Base-by-base conservation (phyloP, 2,888 invertebrate genomes). In the Neocrepidodera transversa region DNA sequence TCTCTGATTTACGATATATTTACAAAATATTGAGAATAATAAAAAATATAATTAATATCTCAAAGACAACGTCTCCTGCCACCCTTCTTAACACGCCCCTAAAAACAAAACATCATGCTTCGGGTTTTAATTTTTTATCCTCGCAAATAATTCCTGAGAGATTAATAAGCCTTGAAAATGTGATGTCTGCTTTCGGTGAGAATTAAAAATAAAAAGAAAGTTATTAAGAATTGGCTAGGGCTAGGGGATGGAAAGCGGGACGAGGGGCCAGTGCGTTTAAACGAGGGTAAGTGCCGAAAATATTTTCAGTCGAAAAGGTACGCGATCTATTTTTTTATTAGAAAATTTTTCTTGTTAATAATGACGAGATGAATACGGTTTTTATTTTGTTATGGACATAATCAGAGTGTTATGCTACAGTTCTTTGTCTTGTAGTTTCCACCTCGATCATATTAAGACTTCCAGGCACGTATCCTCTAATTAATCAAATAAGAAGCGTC, bases 141-240 rank as follows among this genome's bases (percentile, higher is more conserved):
- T 74, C 72, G 72, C 68, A 76, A 75, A 76, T 77, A 77, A n/a
- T 75, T 74, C 76, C 76, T 71, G 69, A 63, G 77, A 77, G 78
- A 78, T 78, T 78, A 78, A 78, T 78, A 78, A 76, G 78, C 74
- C 76, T 75, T 77, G 76, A 76, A 66, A 77, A 76, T 73, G 75
- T 73, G 74, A 74, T 75, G 75, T 76, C 74, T 74, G 73, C 69
- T 69, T 71, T 71, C 71, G 71, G 73, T 71, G 74, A 69, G 76
- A 77, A 77, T 77, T 77, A 76, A 77, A 76, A 76, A 75, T 74
- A 76, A 73, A 65, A 74, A 64, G 71, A 69, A 67, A 67, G 68
- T 68, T 72, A 72, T 71, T 68, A 71, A 69, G 69, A 68, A 68
- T 58, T 62, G 66, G 65, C 55, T 49, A 50, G 35, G 43, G 57